Evolutionary conservation across 1,140 invertebrate species (phyloP).

Genomic region (Episyrphus balteatus): DNA sequence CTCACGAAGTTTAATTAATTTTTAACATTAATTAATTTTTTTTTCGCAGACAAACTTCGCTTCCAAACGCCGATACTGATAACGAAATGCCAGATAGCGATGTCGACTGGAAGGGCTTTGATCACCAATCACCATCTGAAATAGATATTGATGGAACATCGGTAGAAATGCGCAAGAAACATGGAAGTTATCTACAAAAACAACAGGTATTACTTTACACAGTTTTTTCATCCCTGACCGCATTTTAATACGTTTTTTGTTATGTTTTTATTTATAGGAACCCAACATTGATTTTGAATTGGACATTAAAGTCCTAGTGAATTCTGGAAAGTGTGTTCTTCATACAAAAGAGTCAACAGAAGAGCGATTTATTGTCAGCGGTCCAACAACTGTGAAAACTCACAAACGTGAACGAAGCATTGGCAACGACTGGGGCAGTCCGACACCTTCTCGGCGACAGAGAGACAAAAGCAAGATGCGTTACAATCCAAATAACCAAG

Average conservation of each 20-base stretch:
- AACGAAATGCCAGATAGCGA: constrained; percentile 50
- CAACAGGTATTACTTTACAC: background rate
- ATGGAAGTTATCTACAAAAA: constrained; percentile 27
- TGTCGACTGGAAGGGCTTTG: constrained; percentile 41
- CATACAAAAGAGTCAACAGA: constrained; percentile 81
- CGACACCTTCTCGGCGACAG: constrained; percentile 39
- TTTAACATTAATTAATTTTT: background rate
- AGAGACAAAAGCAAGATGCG: constrained; percentile 39
- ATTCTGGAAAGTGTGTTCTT: constrained; percentile 91
- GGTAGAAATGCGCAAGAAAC: constrained; percentile 50
- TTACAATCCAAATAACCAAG: constrained; percentile 38
- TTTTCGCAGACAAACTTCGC: constrained; percentile 46
- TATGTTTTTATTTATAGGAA: constrained; percentile 45
- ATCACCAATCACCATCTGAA: constrained; percentile 19
- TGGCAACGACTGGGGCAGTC: constrained; percentile 38
- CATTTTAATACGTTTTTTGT: background rate
- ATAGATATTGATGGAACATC: constrained; percentile 53
- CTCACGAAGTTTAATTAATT: background rate
- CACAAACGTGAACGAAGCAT: constrained; percentile 33
- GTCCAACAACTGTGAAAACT: constrained; percentile 30
- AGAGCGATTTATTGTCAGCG: constrained; percentile 50
- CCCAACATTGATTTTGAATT: constrained; percentile 94
- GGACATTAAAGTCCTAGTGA: constrained; percentile 92
- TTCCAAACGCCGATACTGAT: constrained; percentile 59
- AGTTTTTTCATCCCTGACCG: background rate